phyloP scores from a whole-genome alignment of 2,797 vertebrate species.

The Myripristis murdjan region DNA sequence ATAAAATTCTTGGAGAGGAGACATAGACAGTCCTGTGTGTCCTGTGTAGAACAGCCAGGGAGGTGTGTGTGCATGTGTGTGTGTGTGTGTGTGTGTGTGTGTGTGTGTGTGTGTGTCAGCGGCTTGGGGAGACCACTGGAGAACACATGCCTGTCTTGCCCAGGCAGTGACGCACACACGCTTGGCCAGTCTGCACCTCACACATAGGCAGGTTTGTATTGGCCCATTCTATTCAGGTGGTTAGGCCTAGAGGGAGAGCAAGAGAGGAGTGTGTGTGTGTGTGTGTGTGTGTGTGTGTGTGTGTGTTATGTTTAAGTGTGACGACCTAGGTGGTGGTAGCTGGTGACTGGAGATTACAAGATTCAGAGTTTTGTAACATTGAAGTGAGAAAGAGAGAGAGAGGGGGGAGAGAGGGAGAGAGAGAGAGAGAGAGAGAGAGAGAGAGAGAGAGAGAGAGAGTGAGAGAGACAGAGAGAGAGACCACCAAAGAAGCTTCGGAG shows the following conservation, averaged over 20 bases:
- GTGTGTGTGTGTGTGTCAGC: constrained; percentile 57
- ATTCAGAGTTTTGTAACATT: constrained; percentile 91
- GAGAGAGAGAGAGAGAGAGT: constrained; percentile 48
- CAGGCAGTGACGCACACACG: constrained; percentile 87
- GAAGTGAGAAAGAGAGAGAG: background rate
- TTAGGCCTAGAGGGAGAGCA: constrained; percentile 72
- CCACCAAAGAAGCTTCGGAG: constrained; percentile 92
- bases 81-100: constrained; percentile 48
- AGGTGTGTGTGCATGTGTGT: constrained; percentile 51
- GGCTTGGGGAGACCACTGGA: constrained; percentile 67
- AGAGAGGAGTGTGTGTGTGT: constrained; percentile 65
- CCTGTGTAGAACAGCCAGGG: constrained; percentile 64
- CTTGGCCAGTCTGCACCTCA: constrained; percentile 80
- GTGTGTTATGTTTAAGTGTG: too few species aligned
- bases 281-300: constrained; percentile 25
- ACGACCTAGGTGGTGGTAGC: constrained; percentile 83
- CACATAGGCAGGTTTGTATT: constrained; percentile 85
- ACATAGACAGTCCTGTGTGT: constrained; percentile 81
- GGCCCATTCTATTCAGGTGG: constrained; percentile 87
- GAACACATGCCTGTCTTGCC: constrained; percentile 81
- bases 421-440: constrained; percentile 67
- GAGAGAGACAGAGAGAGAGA: constrained; percentile 81
- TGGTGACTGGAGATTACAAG: constrained; percentile 91
- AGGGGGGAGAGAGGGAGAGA: constrained; percentile 21
- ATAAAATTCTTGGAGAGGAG: constrained; percentile 79